Percentiles rank a stretch among this genome's conserved stretches.
These are phyloP conservation scores for Brachyptera putata DNA, from an alignment of 2,888 invertebrate genomes.

Conservation along the genomic window DNA sequence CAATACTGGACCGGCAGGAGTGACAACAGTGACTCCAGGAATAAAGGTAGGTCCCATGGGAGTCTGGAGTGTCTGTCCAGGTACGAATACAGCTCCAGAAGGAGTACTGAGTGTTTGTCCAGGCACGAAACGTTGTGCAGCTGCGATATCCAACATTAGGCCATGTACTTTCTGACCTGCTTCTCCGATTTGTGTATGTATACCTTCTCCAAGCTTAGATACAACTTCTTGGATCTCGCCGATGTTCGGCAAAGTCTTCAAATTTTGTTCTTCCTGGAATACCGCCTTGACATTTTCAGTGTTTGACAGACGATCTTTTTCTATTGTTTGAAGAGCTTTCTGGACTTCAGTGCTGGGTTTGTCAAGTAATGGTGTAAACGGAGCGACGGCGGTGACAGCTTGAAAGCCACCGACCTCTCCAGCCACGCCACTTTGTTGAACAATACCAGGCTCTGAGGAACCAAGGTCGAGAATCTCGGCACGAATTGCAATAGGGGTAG, in stretches of 20 bases:
- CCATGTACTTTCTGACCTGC: conserved; percentile 21
- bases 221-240: conserved; percentile 61
- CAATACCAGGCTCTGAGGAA: conserved; percentile 39
- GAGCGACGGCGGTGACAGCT: conserved; percentile 58
- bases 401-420: conserved; percentile 48
- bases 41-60: conserved; percentile 64
- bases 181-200: conserved; percentile 47
- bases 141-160: conserved; percentile 55
- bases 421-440: conserved; percentile 45
- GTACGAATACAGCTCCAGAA: conserved; percentile 65
- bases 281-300: conserved; percentile 59
- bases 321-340: conserved; percentile 47
- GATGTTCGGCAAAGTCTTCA: conserved; percentile 54
- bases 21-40: conserved; percentile 67
- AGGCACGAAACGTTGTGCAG: conserved; percentile 59
- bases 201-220: conserved; percentile 49
- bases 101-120: conserved; percentile 70
- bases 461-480: conserved; percentile 52
- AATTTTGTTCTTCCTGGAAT: conserved; percentile 44
- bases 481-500: conserved; percentile 51
- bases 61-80: conserved; percentile 69
- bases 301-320: conserved; percentile 53
- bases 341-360: conserved; percentile 50
- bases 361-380: conserved; percentile 53
- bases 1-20: conserved; percentile 62